Evolutionary conservation across 2,113 vertebrate species (phyloP), one percentile per base, ranked within the genome.

Genomic region (Phylloscopus trochilus): DNA sequence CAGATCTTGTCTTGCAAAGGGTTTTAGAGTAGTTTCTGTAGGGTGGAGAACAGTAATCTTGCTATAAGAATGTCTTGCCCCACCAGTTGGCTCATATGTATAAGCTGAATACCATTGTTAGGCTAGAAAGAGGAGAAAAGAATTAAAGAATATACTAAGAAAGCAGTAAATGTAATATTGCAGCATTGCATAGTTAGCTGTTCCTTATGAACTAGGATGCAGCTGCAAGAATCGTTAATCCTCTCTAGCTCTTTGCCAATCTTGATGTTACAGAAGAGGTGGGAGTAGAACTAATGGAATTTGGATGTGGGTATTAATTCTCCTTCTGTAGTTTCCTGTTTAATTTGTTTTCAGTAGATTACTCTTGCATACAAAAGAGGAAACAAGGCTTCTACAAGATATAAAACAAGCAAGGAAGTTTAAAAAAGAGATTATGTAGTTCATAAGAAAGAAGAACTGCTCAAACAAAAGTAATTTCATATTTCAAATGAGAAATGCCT

Each of bases 281-380:
- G 33, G 39, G 77, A 92, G n/a, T 79, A 88, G 51, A 67, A 56
- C 17, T 90, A 80, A 80, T 88, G 39, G 53, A 68, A 92, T 80
- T 53, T 75, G 60, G 55, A 30, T 62, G 39, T 53, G 59, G 46
- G 33, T 93, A 95, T 92, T 94, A 96, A 91, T 85, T 80, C 46
- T 68, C 11, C 49, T 80, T 83, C 83, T 80, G 31, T 77, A 86
- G 66, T 93, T 88, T 94, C 79, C 46, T 83, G 22, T 93, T 80
- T 88, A 72, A 83, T 93, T 88, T 86, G 26, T 58, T 66, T 90
- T 88, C 4, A 5, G 41, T 51, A 83, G 82, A 44, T 33, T 68
- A 83, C 58, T 68, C 33, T 59, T 85, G 63, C 46, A 91, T 66
- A 53, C 33, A 43, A 73, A 92, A 68, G 44, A 85, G 78, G 64